Evolutionary conservation across 2,888 invertebrate genomes (phyloP).

Genomic region (Pyrrhia umbra): DNA sequence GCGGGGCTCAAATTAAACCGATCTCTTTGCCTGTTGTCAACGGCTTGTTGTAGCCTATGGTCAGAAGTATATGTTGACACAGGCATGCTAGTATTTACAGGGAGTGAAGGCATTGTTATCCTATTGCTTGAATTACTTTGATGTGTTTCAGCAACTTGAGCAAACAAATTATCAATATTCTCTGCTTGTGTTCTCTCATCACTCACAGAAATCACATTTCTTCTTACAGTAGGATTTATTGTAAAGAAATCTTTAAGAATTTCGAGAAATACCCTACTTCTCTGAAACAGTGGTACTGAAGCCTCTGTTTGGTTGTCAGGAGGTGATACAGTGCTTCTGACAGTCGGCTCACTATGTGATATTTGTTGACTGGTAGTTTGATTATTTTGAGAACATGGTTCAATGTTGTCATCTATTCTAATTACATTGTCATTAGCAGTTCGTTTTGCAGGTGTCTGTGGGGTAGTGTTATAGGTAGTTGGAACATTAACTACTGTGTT

Average conservation of each 20-base stretch:
- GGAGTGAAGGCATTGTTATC: not conserved
- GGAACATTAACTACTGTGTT: constrained; percentile 44
- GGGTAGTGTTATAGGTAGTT: constrained; percentile 4
- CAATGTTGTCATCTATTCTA: not conserved
- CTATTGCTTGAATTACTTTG: not conserved
- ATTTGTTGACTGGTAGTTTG: not conserved
- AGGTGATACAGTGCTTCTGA: not conserved
- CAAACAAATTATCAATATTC: not conserved
- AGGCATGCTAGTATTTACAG: constrained; percentile 2
- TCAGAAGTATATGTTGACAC: not conserved
- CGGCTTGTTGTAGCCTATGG: not conserved
- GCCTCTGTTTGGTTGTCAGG: not conserved
- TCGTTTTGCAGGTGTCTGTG: not conserved
- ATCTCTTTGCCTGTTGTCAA: not conserved
- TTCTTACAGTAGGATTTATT: not conserved
- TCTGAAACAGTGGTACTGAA: not conserved
- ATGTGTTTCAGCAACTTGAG: not conserved
- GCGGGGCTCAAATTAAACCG: not conserved
- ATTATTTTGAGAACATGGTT: not conserved
- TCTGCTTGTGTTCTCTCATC: not conserved
- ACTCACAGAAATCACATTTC: not conserved
- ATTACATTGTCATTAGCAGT: not conserved
- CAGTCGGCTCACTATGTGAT: not conserved
- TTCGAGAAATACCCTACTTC: not conserved
- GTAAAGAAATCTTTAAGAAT: constrained; percentile 11